Evolutionary conservation across 1,140 invertebrate genomes (phyloP).

Genomic region (Drosophila sproati): DNA sequence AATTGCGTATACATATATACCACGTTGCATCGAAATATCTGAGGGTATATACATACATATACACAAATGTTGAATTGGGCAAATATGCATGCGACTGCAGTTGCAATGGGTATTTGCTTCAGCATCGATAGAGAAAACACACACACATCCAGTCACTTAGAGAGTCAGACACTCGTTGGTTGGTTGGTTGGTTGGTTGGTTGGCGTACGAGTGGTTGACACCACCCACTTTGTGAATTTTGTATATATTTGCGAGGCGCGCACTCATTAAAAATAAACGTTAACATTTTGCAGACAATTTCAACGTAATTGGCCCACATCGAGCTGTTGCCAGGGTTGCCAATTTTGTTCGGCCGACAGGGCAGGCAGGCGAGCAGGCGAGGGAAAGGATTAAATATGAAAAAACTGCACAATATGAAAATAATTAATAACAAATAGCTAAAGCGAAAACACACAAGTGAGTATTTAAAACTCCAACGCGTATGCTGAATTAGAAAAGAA

Average conservation of each 20-base stretch:
- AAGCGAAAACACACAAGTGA: slow-evolving; percentile 24
- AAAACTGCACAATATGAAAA: slow-evolving; percentile 26
- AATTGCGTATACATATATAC: no score
- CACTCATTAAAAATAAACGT: slow-evolving; percentile 65
- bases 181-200: neutral
- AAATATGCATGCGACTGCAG: neutral
- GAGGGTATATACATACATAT: no score
- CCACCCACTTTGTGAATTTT: slow-evolving; percentile 20
- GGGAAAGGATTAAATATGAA: neutral
- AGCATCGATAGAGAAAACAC: slow-evolving; percentile 17
- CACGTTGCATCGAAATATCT: no score
- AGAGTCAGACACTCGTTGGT: neutral
- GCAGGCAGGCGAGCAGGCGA: neutral
- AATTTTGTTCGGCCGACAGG: slow-evolving; percentile 26
- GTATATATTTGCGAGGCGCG: slow-evolving; percentile 12
- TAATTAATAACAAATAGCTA: slow-evolving; percentile 49
- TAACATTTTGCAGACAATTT: slow-evolving; percentile 76
- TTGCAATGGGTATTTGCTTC: neutral
- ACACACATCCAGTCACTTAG: slow-evolving; percentile 3
- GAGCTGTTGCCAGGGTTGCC: slow-evolving; percentile 52
- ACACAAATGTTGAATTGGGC: neutral
- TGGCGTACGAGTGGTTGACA: neutral
- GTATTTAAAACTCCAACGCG: slow-evolving; percentile 1
- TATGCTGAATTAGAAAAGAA: neutral
- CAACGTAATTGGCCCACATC: slow-evolving; percentile 75